These are phyloP conservation scores for Nothoprocta perdicaria DNA, from an alignment of 2,113 vertebrate species.

Conservation along the genomic window DNA sequence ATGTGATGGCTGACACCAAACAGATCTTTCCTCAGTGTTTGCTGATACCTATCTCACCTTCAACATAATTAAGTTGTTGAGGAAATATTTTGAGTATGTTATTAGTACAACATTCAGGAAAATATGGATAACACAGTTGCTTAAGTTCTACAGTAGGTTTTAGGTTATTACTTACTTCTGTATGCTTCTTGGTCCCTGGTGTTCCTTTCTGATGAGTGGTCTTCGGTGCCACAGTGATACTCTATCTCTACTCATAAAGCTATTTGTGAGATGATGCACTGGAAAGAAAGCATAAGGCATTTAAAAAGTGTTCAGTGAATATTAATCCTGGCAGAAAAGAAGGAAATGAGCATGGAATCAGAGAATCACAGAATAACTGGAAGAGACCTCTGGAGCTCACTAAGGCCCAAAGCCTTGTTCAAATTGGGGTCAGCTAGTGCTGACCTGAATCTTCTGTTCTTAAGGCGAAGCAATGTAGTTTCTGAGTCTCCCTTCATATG, in stretches of 20 bases:
- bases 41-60: background rate
- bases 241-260: background rate
- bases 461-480: background rate
- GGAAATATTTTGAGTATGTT: background rate
- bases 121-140: background rate
- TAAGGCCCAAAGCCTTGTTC: background rate
- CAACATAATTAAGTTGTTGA: background rate
- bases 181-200: background rate
- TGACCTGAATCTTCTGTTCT: background rate
- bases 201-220: background rate
- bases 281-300: background rate
- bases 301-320: background rate
- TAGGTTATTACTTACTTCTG: background rate
- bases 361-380: background rate
- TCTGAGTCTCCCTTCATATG: background rate
- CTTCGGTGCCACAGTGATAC: background rate
- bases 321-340: constrained; percentile 16
- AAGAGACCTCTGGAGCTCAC: background rate
- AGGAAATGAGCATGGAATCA: constrained; percentile 20
- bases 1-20: background rate
- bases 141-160: background rate
- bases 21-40: background rate
- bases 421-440: background rate
- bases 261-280: background rate
- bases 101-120: background rate